Base-by-base conservation (phyloP, 2,113 vertebrate genomes). In the Oxyura jamaicensis region DNA sequence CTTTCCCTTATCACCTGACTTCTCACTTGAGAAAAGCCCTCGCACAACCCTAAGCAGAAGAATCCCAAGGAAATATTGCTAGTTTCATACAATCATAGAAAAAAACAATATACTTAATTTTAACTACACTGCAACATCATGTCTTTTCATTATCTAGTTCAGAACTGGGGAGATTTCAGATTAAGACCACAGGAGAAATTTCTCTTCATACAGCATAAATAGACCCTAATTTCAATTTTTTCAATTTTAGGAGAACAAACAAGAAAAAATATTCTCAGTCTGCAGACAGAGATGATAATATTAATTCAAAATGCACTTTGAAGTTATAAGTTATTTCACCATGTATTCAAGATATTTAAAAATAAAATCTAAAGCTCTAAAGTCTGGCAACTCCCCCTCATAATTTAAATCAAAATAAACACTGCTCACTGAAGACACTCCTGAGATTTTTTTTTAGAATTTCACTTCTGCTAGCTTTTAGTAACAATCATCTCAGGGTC, bases 221-320 rank as follows among this genome's bases (percentile, higher is more conserved):
- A 83, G 26, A 59, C 4, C 39, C 25, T 22, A 48, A 48, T 48
- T 22, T 48, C 21, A 48, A 21, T 48, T 48, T 4, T 60, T 88
- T 65, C 52, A 67, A 59, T 63, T 93, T 90, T 71, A 93, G 94
- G 63, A 84, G 10, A 80, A 55, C 6, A 77, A 83, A 63, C 48
- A 58, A 55, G 48, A 87, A 90, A 48, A 88, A 88, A 36, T 25
- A 46, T 55, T 71, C 22, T 84, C 35, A 76, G 74, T 52, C 19
- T 42, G 55, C 0, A 4, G 58, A 88, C 44, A 65, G 53, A 29
- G 50, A 75, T 0, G 0, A 3, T 14, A 82, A 31, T 5, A 41
- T 78, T 73, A 74, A 88, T 67, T 88, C 22, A 59, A 4, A 78
- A 86, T 29, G 14, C 15, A 29, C 23, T 50, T 8, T 29, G 18